phyloP scores from a whole-genome alignment of 2,797 vertebrate genomes.

The Parauchenoglanis ngamensis region DNA sequence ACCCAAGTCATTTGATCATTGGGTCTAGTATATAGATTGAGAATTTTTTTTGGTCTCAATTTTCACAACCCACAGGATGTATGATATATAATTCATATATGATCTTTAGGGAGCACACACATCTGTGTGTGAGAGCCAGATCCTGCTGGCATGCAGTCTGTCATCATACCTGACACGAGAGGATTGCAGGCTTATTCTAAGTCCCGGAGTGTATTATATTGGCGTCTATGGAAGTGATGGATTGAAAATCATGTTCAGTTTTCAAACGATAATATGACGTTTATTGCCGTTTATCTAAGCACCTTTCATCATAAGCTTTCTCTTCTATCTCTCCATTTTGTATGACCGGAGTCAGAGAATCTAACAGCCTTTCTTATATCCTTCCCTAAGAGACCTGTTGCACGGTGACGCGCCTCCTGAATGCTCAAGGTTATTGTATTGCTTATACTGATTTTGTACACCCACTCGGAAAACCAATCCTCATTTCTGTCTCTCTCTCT shows the following conservation, averaged over 20 bases:
- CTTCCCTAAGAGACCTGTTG: conserved; percentile 38
- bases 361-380: conserved; percentile 1
- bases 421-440: conserved; percentile 36
- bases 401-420: conserved; percentile 12
- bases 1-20: not conserved
- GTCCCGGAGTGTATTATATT: not conserved
- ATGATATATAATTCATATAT: conserved; percentile 53
- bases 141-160: conserved; percentile 34
- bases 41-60: not conserved
- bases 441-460: conserved; percentile 35
- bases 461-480: conserved; percentile 35
- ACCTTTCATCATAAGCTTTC: not conserved
- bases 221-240: not conserved
- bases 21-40: not conserved
- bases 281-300: not conserved
- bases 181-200: conserved; percentile 10
- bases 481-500: conserved; percentile 42
- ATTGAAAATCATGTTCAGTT: not conserved
- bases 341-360: not conserved
- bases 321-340: not conserved
- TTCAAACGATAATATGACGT: not conserved
- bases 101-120: conserved; percentile 42
- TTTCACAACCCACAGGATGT: not conserved
- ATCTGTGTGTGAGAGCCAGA: conserved; percentile 33
- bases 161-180: conserved; percentile 14